These are phyloP conservation scores for Brachynemurus nebulosus DNA, from an alignment of 2,888 invertebrate genomes.

Conservation along the genomic window DNA sequence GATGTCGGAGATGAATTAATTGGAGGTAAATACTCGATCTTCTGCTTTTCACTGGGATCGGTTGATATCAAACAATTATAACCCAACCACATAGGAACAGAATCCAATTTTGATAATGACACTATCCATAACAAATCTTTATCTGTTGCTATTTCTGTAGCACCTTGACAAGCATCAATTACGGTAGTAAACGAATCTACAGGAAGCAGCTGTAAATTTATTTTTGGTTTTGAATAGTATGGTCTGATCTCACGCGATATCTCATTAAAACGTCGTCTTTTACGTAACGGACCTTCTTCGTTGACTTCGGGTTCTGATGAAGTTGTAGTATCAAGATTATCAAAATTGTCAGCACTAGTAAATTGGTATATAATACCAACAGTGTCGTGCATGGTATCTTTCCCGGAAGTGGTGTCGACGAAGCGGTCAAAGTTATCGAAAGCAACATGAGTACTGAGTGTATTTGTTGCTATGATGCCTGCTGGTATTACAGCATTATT, in stretches of 20 bases:
- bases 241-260: slow-evolving; percentile 17
- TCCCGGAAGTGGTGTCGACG: slow-evolving; percentile 6
- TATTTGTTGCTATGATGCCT: slow-evolving; percentile 4
- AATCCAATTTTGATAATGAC: slow-evolving; percentile 16
- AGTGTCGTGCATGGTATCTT: slow-evolving; percentile 22
- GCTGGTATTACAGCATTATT: not conserved
- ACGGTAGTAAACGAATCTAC: slow-evolving; percentile 12
- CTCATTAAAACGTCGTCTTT: slow-evolving; percentile 19
- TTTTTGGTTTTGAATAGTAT: slow-evolving; percentile 12
- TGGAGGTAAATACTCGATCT: slow-evolving; percentile 22
- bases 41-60: slow-evolving; percentile 19
- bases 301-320: slow-evolving; percentile 14
- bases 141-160: slow-evolving; percentile 17
- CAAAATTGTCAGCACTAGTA: slow-evolving; percentile 14
- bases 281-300: slow-evolving; percentile 12
- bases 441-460: slow-evolving; percentile 13
- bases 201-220: slow-evolving; percentile 16
- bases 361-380: slow-evolving; percentile 22
- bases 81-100: slow-evolving; percentile 23
- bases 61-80: slow-evolving; percentile 18
- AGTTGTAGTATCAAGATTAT: slow-evolving; percentile 15
- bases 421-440: slow-evolving; percentile 21
- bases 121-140: slow-evolving; percentile 21
- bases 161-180: slow-evolving; percentile 6
- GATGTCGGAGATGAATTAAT: slow-evolving; percentile 24